Percentiles rank a stretch among this genome's conserved stretches.
These are phyloP conservation scores for Cavia porcellus DNA, from an alignment of 2,113 vertebrate genomes.

Conservation along the genomic window DNA sequence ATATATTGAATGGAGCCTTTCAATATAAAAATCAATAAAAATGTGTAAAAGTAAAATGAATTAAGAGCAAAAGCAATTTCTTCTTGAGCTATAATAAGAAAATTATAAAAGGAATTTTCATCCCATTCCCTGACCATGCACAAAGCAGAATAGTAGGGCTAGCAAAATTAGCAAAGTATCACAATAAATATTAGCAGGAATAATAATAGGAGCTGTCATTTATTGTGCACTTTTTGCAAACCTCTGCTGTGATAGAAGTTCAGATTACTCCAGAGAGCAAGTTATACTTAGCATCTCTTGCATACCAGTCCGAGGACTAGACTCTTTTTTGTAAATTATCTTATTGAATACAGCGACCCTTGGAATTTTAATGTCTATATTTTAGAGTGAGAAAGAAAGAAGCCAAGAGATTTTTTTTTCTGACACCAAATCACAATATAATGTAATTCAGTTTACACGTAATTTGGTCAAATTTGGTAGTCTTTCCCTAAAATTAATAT, in stretches of 20 bases:
- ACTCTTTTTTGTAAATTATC: constrained; percentile 62
- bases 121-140: not conserved
- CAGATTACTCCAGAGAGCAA: not conserved
- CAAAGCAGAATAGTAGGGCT: not conserved
- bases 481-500: not conserved
- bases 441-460: not conserved
- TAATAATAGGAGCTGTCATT: not conserved
- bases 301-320: not conserved
- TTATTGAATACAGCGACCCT: constrained; percentile 24
- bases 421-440: constrained; percentile 10
- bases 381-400: constrained; percentile 40
- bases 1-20: constrained; percentile 70
- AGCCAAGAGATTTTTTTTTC: not conserved
- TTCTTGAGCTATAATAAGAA: constrained; percentile 59
- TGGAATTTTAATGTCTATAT: not conserved
- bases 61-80: constrained; percentile 57
- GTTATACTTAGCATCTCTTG: not conserved
- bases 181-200: constrained; percentile 14
- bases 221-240: not conserved
- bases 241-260: not conserved
- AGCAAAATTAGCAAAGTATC: constrained; percentile 40
- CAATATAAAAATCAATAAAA: constrained; percentile 77
- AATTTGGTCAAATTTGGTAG: not conserved
- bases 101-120: constrained; percentile 6
- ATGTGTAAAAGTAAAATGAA: constrained; percentile 58